Evolutionary conservation across 1,140 invertebrate species (phyloP), one percentile per base, ranked within the genome.

Genomic region (Orius laevigatus): DNA sequence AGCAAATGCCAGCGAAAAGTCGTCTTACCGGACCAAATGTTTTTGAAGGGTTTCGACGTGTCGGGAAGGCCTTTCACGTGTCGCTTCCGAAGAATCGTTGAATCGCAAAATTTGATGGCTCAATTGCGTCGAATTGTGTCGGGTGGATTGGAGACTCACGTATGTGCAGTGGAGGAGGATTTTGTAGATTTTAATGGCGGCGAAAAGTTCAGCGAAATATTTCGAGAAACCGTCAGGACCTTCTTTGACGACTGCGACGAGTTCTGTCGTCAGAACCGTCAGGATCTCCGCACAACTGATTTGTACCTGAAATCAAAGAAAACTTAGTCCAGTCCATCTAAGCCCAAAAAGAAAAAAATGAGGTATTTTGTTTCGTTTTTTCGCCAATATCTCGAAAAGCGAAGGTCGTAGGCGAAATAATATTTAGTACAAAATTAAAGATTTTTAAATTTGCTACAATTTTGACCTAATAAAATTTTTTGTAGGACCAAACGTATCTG

Each of bases 151-250:
- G 71, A 62, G 72, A 70, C 56, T 74, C 5, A 84, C 80, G 10
- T 88, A 70, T 18, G 90, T 66, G 62, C 84, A 87, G 61, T 89
- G 84, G 32, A 93, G 68, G 19, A 87, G 68, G n/a, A 85, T 80
- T 62, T 90, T 89, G 65, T 92, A 88, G 18, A 92, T 72, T 66
- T 90, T 90, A 59, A 84, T 86, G 50, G 84, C 76, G 1, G 73
- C 70, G 52, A 93, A 64, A 49, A 91, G 64, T 64, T 90, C 84
- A 44, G 76, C 76, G 31, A 93, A 78, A 62, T 88, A 92, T 50
- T 75, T 80, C 16, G 82, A 78, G 59, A 91, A 79, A 20, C 80
- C 84, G 57, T 76, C 78, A 0, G 78, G 81, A 61, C 80, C 86
- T 55, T 85, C 84, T 48, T 76, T 75, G n/a, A 88, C 81, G 19